Evolutionary conservation across 2,888 invertebrate genomes (phyloP).

Genomic region (Syrphus vitripennis): DNA sequence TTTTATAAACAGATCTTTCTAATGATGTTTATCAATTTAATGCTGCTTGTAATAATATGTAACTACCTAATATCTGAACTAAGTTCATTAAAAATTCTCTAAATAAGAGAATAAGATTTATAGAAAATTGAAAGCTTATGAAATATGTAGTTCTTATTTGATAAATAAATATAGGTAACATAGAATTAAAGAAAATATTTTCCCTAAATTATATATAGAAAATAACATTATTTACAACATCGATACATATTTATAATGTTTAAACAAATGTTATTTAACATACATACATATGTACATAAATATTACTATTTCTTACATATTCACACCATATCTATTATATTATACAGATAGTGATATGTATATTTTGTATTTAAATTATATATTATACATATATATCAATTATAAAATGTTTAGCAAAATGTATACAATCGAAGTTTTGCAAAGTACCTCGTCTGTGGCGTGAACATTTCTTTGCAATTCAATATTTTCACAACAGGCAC

Average conservation of each 20-base stretch:
- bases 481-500: conserved; percentile 81
- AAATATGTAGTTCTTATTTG: no score
- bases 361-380: conserved; percentile 41
- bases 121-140: neutral
- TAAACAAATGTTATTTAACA: conserved; percentile 29
- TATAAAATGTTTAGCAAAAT: conserved; percentile 26
- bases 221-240: conserved; percentile 13
- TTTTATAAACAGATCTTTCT: no score
- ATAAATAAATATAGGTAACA: neutral
- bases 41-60: no score
- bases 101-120: neutral
- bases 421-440: conserved; percentile 76
- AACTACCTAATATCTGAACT: neutral
- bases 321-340: conserved; percentile 54
- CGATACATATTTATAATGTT: neutral
- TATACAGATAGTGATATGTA: conserved; percentile 26
- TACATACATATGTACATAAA: conserved; percentile 65
- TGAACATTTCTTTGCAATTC: conserved; percentile 81
- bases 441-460: conserved; percentile 82
- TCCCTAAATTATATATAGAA: neutral
- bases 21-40: no score
- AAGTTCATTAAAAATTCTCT: neutral
- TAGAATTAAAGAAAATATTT: neutral
- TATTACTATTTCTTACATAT: conserved; percentile 40
- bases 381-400: conserved; percentile 10